Conservation (phyloP, 64 coral and sea anemone genomes). For the Orbicella faveolata region DNA sequence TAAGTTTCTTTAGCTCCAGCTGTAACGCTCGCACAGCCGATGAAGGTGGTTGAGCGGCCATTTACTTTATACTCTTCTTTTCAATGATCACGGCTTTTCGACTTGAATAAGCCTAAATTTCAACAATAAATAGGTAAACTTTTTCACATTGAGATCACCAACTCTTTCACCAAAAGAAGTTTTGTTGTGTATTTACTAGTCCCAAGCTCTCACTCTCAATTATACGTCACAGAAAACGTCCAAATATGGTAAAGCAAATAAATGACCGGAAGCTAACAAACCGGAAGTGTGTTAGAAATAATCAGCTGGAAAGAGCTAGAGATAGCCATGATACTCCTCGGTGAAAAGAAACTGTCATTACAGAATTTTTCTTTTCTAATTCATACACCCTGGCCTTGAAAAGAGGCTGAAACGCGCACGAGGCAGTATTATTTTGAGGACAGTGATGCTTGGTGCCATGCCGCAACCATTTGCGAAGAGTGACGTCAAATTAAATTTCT, state of each 20-base stretch:
- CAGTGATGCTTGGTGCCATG: too few species aligned
- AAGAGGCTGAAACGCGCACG: too few species aligned
- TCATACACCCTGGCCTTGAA: too few species aligned
- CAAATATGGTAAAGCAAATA: constrained; percentile 68
- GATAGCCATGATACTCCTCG: too few species aligned
- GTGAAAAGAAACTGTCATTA: too few species aligned
- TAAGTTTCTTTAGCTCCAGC: constrained; percentile 90
- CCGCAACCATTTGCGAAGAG: too few species aligned
- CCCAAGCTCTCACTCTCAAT: constrained; percentile 58
- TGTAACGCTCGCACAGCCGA: constrained; percentile 93
- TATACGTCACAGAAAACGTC: constrained; percentile 74
- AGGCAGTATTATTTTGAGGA: too few species aligned
- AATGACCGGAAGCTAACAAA: background rate
- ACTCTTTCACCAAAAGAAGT: constrained; percentile 66
- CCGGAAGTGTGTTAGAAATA: too few species aligned
- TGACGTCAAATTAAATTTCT: too few species aligned
- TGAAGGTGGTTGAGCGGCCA: constrained; percentile 86
- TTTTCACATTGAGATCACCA: constrained; percentile 39
- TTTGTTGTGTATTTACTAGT: constrained; percentile 99
- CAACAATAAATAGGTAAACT: background rate
- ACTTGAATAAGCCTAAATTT: constrained; percentile 7
- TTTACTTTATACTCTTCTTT: constrained; percentile 33
- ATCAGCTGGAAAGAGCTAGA: too few species aligned
- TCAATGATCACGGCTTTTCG: constrained; percentile 12
- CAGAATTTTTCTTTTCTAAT: too few species aligned